Percentiles rank a stretch among this genome's conserved stretches.
Evolutionary conservation across 2,113 vertebrate species (phyloP).

Genomic region (Seriola quinqueradiata): DNA sequence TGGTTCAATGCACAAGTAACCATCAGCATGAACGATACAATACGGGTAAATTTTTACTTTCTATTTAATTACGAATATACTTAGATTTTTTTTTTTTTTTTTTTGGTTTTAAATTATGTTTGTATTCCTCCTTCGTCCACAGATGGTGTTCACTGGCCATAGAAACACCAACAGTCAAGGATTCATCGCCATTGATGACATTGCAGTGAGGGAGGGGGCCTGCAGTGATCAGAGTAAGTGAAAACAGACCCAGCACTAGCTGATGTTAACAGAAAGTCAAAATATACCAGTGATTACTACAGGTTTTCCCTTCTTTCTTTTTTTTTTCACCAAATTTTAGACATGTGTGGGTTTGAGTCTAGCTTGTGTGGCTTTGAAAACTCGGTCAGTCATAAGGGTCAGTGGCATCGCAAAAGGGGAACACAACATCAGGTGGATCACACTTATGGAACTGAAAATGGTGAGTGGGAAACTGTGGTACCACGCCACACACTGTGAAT

Average conservation of each 20-base stretch:
- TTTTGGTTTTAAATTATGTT: background rate
- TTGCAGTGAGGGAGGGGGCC: slow-evolving; percentile 75
- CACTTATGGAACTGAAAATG: slow-evolving; percentile 79
- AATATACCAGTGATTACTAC: background rate
- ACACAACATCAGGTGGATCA: slow-evolving; percentile 75
- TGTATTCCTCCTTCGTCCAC: background rate
- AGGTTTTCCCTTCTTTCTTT: background rate
- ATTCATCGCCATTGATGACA: slow-evolving; percentile 84
- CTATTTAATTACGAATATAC: background rate
- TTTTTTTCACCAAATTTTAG: slow-evolving; percentile 49
- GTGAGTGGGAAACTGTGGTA: slow-evolving; percentile 59
- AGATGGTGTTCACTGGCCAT: slow-evolving; percentile 78
- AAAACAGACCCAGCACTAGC: background rate
- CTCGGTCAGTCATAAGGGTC: slow-evolving; percentile 46
- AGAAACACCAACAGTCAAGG: slow-evolving; percentile 70
- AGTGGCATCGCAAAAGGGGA: slow-evolving; percentile 72
- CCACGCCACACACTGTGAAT: background rate
- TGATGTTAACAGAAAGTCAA: background rate
- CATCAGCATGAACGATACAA: slow-evolving; percentile 45
- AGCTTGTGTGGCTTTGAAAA: slow-evolving; percentile 76
- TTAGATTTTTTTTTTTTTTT: background rate
- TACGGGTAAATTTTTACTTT: slow-evolving; percentile 57
- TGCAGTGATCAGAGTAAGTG: slow-evolving; percentile 74
- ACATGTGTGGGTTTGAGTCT: slow-evolving; percentile 81
- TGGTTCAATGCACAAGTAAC: slow-evolving; percentile 80